Percentiles rank a stretch among this genome's conserved stretches.
These are phyloP conservation scores for Therioaphis trifolii DNA, from an alignment of 2,888 invertebrate genomes.

Conservation along the genomic window DNA sequence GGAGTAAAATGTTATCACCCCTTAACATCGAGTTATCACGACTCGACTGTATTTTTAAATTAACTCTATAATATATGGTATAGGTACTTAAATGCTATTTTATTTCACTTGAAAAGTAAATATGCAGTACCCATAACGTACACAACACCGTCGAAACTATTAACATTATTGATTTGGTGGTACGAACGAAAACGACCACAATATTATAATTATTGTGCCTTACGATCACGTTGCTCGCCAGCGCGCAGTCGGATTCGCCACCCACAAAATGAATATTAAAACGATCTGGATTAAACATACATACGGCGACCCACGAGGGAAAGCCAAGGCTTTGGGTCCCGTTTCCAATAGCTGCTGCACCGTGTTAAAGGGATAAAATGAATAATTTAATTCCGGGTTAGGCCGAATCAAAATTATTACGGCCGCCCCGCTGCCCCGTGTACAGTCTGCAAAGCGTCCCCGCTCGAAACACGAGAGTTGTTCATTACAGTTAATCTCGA, in stretches of 20 bases:
- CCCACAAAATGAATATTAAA: conserved; percentile 33
- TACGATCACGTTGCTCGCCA: too few species aligned
- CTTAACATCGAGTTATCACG: too few species aligned
- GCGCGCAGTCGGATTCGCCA: neutral
- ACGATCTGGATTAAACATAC: conserved; percentile 10
- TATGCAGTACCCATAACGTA: too few species aligned
- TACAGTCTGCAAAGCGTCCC: neutral
- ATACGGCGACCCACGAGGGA: neutral
- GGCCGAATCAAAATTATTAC: conserved; percentile 42
- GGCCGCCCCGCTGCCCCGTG: neutral
- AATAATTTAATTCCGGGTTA: conserved; percentile 43
- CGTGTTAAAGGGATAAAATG: conserved; percentile 39
- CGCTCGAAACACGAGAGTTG: neutral
- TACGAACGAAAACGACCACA: neutral
- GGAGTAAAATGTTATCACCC: too few species aligned
- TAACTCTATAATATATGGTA: too few species aligned
- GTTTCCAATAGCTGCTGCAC: conserved; percentile 42
- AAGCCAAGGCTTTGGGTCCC: neutral
- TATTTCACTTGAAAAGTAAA: too few species aligned
- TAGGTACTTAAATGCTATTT: too few species aligned
- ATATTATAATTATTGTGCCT: too few species aligned
- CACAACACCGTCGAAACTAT: neutral
- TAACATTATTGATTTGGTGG: neutral
- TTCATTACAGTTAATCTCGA: conserved; percentile 45
- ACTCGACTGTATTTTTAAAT: too few species aligned